Base-by-base conservation (phyloP, 2,888 invertebrate species). In the Eristalis tenax region DNA sequence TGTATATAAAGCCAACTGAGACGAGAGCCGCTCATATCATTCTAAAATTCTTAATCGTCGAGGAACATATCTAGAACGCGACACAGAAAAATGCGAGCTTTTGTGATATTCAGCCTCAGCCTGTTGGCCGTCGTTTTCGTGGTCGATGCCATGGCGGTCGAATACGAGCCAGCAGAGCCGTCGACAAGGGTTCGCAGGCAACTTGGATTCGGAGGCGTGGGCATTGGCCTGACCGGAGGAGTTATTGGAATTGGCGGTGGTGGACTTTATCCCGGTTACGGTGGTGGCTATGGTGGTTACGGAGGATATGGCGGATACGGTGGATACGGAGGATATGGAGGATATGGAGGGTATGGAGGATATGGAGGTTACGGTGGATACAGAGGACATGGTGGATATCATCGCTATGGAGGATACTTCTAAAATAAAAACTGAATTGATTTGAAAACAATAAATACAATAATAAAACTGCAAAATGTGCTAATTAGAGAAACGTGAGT, bases 201-300 rank as follows among this genome's bases (percentile, higher is more conserved):
- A 64, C 68, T 74, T 73, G 73, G 73, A 15, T 64, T 43, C 10
- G 71, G 71, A 11, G 78, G 78, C 3, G 15, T 57, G 1, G 26
- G 59, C 11, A 26, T 59, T 59, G 66, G 66, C 10, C 8, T 63
- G 18, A 61, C 40, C n/a, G 63, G 50, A n/a, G 70, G 71, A 15
- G 71, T 64, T 57, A 50, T 70, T 13, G 63, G 64, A 10, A 8
- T 50, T 8, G 22, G 38, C 11, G 76, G 76, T 26, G 76, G 76
- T 26, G 76, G 74, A 2, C 13, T n/a, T 18, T 70, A 57, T 18
- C 35, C 23, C 23, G 77, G 77, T 8, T 83, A 76, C 18, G 43
- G 68, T 22, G 63, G 65, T 23, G 65, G 77, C 40, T 85, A 86
- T 56, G 74, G 66, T 22, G 87, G 84, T 28, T 80, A 80, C 68